Conservation (phyloP, 2,113 vertebrate genomes). For the Hoplias malabaricus region DNA sequence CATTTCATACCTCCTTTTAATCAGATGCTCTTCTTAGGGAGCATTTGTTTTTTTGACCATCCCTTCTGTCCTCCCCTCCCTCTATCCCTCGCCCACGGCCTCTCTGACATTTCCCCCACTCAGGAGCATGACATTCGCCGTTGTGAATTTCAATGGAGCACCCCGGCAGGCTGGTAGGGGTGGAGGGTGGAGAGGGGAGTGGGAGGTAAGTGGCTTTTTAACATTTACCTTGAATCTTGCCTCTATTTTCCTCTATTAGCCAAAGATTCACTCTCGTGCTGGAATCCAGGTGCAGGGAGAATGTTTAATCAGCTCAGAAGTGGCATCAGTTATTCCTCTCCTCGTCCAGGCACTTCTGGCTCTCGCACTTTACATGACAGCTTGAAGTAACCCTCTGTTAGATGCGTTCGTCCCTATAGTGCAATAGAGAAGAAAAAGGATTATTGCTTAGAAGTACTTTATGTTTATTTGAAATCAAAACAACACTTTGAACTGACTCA, state of each 20-base stretch:
- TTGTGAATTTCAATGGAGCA: constrained; percentile 41
- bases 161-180: background rate
- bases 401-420: background rate
- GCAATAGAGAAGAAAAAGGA: background rate
- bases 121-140: constrained; percentile 41
- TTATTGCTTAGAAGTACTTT: background rate
- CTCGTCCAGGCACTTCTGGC: background rate
- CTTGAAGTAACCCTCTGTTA: background rate
- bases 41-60: constrained; percentile 1
- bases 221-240: constrained; percentile 52
- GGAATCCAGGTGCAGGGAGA: background rate
- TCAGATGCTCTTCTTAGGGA: constrained; percentile 7
- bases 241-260: constrained; percentile 46
- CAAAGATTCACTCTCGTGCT: background rate
- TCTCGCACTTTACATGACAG: background rate
- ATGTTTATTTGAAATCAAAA: no score
- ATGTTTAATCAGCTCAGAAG: constrained; percentile 35
- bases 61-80: background rate
- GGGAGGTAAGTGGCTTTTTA: constrained; percentile 26
- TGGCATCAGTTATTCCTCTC: background rate
- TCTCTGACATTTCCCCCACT: constrained; percentile 47
- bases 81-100: background rate
- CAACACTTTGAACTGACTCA: no score
- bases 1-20: background rate
- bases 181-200: background rate